phyloP scores from a whole-genome alignment of 2,888 invertebrate genomes.

The Junonia oenone region DNA sequence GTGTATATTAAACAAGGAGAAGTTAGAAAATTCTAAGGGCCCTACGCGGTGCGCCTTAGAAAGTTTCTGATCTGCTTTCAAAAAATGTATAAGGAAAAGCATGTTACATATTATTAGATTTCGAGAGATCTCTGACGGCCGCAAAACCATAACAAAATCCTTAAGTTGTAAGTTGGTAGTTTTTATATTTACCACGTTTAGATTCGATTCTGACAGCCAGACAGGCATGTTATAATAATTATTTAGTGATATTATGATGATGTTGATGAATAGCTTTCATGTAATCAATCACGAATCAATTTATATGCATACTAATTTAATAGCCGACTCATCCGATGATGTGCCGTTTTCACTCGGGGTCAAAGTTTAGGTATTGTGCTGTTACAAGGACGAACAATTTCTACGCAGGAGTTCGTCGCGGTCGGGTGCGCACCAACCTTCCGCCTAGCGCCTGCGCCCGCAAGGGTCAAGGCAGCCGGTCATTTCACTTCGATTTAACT shows the following conservation, averaged over 20 bases:
- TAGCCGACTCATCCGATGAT: neutral
- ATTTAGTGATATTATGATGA: neutral
- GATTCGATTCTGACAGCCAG: too few species aligned
- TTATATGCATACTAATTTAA: neutral
- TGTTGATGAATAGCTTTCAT: neutral
- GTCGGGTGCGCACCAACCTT: slow-evolving; percentile 61
- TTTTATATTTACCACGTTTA: too few species aligned
- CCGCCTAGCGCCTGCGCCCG: slow-evolving; percentile 54
- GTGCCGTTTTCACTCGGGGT: slow-evolving; percentile 42
- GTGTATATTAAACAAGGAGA: too few species aligned
- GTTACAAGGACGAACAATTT: slow-evolving; percentile 72
- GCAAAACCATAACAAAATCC: too few species aligned
- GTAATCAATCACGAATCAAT: neutral
- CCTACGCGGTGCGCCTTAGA: too few species aligned
- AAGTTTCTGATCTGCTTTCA: too few species aligned
- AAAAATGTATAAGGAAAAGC: too few species aligned
- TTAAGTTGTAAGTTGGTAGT: too few species aligned
- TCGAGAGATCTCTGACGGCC: too few species aligned
- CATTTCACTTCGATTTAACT: slow-evolving; percentile 36
- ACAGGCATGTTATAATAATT: too few species aligned
- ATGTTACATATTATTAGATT: too few species aligned
- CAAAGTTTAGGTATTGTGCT: slow-evolving; percentile 46
- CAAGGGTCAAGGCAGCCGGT: slow-evolving; percentile 33
- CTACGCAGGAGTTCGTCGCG: slow-evolving; percentile 67
- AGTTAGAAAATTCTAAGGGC: neutral